phyloP scores from a whole-genome alignment of 1,140 invertebrate genomes.

The Megalopta genalis region DNA sequence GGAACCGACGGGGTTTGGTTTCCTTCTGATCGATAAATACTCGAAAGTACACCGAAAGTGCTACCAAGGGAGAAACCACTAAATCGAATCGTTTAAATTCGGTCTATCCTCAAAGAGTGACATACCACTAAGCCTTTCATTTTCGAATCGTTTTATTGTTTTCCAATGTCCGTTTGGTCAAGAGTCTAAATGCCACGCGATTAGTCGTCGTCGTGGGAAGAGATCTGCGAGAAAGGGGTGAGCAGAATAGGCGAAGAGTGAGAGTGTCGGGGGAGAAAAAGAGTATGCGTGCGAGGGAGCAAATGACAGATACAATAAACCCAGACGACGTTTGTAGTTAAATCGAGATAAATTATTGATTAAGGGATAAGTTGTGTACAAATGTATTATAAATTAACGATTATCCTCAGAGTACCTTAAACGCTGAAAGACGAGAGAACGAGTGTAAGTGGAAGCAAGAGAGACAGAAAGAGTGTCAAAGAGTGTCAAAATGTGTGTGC shows the following conservation, averaged over 20 bases:
- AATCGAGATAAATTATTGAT: conserved; percentile 73
- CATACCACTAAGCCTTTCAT: too few relatives aligned
- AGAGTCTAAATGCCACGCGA: conserved; percentile 54
- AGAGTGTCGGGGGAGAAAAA: background rate
- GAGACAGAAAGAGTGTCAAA: conserved; percentile 51
- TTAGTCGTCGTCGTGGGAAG: conserved; percentile 22
- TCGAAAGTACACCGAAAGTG: conserved; percentile 52
- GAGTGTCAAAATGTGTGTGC: conserved; percentile 18
- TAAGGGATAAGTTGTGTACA: conserved; percentile 76
- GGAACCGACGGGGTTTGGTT: too few relatives aligned
- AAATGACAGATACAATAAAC: conserved; percentile 39
- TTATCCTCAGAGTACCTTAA: conserved; percentile 67
- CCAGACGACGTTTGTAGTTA: conserved; percentile 59
- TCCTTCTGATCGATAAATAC: conserved; percentile 2
- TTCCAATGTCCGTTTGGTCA: background rate
- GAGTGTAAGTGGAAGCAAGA: conserved; percentile 37
- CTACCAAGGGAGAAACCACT: conserved; percentile 1
- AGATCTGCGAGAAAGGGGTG: background rate
- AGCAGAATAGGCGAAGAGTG: background rate
- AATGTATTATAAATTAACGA: conserved; percentile 76
- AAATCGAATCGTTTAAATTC: conserved; percentile 24
- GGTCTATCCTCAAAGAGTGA: background rate
- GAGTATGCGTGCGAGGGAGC: background rate
- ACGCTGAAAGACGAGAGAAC: conserved; percentile 54
- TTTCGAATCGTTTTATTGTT: too few relatives aligned